A percentile compares a stretch with the other conserved stretches of the same genome.
Evolutionary conservation across 1,140 invertebrate species (phyloP).

Genomic region (Temnothorax curvispinosus): DNA sequence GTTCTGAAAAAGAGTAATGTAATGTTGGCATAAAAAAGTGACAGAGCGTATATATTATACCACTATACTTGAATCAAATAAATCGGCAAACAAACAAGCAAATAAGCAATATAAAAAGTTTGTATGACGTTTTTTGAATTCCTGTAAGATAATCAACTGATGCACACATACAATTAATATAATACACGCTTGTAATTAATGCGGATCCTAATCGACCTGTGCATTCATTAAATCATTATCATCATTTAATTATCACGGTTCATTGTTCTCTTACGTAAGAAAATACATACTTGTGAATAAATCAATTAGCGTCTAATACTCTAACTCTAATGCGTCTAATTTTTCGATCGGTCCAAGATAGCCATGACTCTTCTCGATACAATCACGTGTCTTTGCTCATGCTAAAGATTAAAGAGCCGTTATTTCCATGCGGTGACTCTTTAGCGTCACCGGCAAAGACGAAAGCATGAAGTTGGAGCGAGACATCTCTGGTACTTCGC

Average conservation of each 20-base stretch:
- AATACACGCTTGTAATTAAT: neutral
- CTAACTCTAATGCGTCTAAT: neutral
- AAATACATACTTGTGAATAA: neutral
- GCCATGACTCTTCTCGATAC: neutral
- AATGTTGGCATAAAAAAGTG: neutral
- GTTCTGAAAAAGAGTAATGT: neutral
- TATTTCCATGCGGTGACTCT: neutral
- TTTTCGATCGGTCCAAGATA: neutral
- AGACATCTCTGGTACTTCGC: neutral
- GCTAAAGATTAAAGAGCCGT: slow-evolving; percentile 8
- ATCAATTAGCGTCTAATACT: neutral
- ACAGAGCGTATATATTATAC: neutral
- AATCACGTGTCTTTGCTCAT: slow-evolving; percentile 5
- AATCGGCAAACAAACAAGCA: neutral
- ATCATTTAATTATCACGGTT: neutral
- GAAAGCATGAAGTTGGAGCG: neutral
- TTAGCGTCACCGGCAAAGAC: neutral
- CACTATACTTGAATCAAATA: neutral
- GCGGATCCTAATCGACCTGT: neutral
- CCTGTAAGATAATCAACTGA: slow-evolving; percentile 57
- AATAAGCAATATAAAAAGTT: neutral
- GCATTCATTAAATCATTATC: neutral
- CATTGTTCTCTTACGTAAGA: slow-evolving; percentile 10
- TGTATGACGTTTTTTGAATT: slow-evolving; percentile 13
- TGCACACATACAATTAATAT: neutral